phyloP scores from a whole-genome alignment of 2,113 vertebrate species.

The Grammomys surdaster region DNA sequence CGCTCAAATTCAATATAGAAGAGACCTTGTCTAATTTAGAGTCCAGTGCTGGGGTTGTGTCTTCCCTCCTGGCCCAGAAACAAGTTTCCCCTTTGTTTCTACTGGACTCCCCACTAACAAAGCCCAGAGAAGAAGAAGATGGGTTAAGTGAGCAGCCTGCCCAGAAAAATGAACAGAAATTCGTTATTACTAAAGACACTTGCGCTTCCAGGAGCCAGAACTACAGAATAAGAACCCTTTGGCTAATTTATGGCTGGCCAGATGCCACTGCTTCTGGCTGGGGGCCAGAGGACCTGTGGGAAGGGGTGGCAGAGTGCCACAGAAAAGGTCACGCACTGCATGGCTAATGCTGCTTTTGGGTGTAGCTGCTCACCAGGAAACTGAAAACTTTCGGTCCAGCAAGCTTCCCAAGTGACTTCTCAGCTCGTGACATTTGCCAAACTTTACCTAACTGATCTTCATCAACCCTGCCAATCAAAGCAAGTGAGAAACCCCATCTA shows the following conservation, averaged over 20 bases:
- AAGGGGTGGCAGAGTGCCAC: conserved; percentile 63
- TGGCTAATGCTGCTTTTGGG: conserved; percentile 51
- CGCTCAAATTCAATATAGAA: not conserved
- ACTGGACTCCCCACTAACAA: not conserved
- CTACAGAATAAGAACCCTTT: conserved; percentile 65
- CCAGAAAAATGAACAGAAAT: conserved; percentile 66
- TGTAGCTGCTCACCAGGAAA: conserved; percentile 70
- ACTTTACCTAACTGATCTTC: conserved; percentile 69
- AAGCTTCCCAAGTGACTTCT: conserved; percentile 64
- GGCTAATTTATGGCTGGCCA: conserved; percentile 68
- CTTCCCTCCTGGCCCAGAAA: conserved; percentile 54
- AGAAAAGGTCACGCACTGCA: conserved; percentile 57
- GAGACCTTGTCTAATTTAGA: conserved; percentile 23
- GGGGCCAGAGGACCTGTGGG: conserved; percentile 34
- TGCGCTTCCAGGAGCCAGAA: conserved; percentile 55
- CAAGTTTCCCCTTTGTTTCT: conserved; percentile 44
- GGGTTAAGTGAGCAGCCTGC: conserved; percentile 56
- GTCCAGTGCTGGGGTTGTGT: not conserved
- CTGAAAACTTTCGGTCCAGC: conserved; percentile 49
- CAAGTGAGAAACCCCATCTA: conserved; percentile 43
- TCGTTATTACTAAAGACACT: conserved; percentile 54
- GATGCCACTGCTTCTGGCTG: conserved; percentile 60
- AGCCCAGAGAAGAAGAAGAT: conserved; percentile 16
- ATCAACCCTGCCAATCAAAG: conserved; percentile 70
- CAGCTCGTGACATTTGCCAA: conserved; percentile 60